Evolutionary conservation across 2,888 invertebrate genomes (phyloP).

Genomic region (Leucophenga maculata): DNA sequence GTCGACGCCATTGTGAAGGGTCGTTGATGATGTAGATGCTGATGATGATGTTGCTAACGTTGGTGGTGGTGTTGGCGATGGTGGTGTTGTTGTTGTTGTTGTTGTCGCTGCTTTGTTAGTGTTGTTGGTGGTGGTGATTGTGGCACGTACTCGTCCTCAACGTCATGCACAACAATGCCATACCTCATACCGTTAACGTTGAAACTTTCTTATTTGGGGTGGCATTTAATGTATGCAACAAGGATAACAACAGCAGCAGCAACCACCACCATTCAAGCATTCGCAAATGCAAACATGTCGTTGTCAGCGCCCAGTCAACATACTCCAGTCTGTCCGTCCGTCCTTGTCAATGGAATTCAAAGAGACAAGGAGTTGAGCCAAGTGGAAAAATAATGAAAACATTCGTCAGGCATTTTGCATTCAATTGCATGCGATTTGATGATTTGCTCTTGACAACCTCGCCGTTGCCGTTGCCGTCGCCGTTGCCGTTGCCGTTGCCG

Average conservation of each 20-base stretch:
- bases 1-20: neutral
- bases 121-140: slow-evolving; percentile 15
- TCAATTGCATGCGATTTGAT: slow-evolving; percentile 10
- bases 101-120: neutral
- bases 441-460: slow-evolving; percentile 19
- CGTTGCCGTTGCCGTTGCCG: slow-evolving; percentile 32
- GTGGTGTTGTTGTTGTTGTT: neutral
- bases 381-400: slow-evolving; percentile 71
- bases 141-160: neutral
- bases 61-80: slow-evolving; percentile 5
- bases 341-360: slow-evolving; percentile 63
- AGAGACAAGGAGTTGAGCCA: slow-evolving; percentile 70
- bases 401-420: slow-evolving; percentile 50
- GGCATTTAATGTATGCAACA: slow-evolving; percentile 23
- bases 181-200: no score
- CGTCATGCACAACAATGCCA: neutral
- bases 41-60: neutral
- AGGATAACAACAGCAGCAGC: slow-evolving; percentile 29
- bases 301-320: slow-evolving; percentile 28
- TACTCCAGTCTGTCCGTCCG: neutral
- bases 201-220: slow-evolving; percentile 20
- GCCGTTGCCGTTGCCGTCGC: slow-evolving; percentile 42
- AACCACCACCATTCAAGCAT: slow-evolving; percentile 20
- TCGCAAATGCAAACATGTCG: slow-evolving; percentile 48
- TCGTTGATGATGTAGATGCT: neutral